These are phyloP conservation scores for Glyphotaelius pellucidus DNA, from an alignment of 2,888 invertebrate species.

Conservation along the genomic window DNA sequence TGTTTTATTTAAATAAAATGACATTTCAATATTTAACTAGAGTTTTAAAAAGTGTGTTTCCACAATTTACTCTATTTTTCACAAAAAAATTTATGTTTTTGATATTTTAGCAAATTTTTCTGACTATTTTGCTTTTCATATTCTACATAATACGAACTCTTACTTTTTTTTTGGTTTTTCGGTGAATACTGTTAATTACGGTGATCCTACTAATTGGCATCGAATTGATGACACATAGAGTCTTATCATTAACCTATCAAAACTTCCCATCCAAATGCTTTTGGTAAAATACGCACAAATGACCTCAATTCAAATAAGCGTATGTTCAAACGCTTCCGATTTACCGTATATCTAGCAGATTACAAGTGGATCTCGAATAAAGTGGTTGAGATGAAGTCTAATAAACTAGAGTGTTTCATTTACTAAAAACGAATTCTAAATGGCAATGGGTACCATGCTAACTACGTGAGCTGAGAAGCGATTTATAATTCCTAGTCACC, in stretches of 20 bases:
- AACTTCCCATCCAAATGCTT: background rate
- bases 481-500: constrained; percentile 34
- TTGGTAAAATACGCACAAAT: background rate
- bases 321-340: background rate
- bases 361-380: background rate
- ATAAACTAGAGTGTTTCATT: constrained; percentile 46
- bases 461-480: background rate
- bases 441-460: background rate
- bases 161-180: no score
- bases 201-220: no score
- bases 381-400: constrained; percentile 3
- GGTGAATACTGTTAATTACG: no score
- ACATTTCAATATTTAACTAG: no score
- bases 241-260: background rate
- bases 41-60: no score
- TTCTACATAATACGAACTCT: no score
- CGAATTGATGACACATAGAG: no score
- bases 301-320: background rate
- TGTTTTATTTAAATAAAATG: no score
- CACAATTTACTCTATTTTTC: no score
- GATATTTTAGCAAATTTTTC: no score
- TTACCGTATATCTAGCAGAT: background rate
- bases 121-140: no score
- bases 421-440: constrained; percentile 42
- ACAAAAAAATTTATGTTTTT: no score